A percentile compares a stretch with the other conserved stretches of the same genome.
These are phyloP conservation scores for Pinctada fucata DNA, from an alignment of 2,888 invertebrate genomes.

Conservation along the genomic window DNA sequence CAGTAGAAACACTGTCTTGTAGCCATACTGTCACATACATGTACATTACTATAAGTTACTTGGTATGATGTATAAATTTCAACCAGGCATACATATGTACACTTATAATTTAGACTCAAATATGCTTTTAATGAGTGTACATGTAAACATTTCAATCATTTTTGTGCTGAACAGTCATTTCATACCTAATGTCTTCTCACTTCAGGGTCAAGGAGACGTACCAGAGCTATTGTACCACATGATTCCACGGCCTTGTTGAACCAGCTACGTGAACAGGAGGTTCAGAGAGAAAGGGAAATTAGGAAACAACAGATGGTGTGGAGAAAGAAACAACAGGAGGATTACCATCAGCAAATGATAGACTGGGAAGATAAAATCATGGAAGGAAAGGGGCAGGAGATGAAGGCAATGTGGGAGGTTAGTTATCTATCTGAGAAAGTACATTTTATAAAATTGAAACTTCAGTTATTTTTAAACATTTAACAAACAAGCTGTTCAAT, in stretches of 20 bases:
- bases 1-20: too few species aligned
- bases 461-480: background rate
- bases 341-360: conserved; percentile 75
- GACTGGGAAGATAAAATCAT: conserved; percentile 79
- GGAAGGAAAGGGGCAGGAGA: conserved; percentile 73
- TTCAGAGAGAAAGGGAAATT: conserved; percentile 71
- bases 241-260: conserved; percentile 74
- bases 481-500: background rate
- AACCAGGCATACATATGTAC: too few species aligned
- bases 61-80: too few species aligned
- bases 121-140: too few species aligned
- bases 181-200: too few species aligned
- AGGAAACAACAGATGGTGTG: conserved; percentile 72
- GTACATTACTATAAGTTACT: too few species aligned
- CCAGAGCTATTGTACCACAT: conserved; percentile 61
- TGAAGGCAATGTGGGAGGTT: conserved; percentile 81
- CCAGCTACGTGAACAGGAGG: conserved; percentile 74
- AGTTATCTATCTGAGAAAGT: conserved; percentile 14
- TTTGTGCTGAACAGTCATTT: too few species aligned
- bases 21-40: too few species aligned
- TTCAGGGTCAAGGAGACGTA: conserved; percentile 59
- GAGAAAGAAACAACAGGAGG: conserved; percentile 76
- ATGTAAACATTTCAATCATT: too few species aligned
- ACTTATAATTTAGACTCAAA: too few species aligned
- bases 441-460: background rate